Percentiles rank a stretch among this genome's conserved stretches.
Evolutionary conservation across 2,113 vertebrate genomes (phyloP).

Genomic region (Penelope pileata): DNA sequence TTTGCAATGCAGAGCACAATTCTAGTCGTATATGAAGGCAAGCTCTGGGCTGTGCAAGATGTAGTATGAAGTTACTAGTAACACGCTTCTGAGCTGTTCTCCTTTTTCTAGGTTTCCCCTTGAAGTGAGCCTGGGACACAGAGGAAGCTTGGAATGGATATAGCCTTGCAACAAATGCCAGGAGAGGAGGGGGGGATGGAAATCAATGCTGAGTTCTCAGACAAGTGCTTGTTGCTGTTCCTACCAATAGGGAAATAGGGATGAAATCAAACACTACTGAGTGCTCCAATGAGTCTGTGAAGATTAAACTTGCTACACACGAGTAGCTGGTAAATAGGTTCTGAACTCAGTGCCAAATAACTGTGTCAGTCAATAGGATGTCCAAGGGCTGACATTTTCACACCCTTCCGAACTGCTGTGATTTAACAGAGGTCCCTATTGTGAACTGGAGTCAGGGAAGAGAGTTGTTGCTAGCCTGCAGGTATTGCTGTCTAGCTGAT

Average conservation of each 20-base stretch:
- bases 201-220: not conserved
- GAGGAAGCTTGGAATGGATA: not conserved
- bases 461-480: not conserved
- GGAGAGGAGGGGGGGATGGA: not conserved
- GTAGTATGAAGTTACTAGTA: not conserved
- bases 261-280: not conserved
- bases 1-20: not conserved
- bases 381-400: not conserved
- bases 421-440: not conserved
- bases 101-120: not conserved
- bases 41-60: not conserved
- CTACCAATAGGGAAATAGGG: not conserved
- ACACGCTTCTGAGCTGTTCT: not conserved
- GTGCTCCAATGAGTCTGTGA: not conserved
- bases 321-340: not conserved
- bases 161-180: not conserved
- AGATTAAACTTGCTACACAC: not conserved
- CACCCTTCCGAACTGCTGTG: not conserved
- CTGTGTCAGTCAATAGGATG: not conserved
- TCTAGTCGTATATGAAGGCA: not conserved
- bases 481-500: not conserved
- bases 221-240: not conserved
- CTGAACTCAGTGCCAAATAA: not conserved
- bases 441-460: accelerated
- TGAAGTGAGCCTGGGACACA: not conserved